phyloP scores from a whole-genome alignment of 2,888 invertebrate species.

The Mallateleia sp. region DNA sequence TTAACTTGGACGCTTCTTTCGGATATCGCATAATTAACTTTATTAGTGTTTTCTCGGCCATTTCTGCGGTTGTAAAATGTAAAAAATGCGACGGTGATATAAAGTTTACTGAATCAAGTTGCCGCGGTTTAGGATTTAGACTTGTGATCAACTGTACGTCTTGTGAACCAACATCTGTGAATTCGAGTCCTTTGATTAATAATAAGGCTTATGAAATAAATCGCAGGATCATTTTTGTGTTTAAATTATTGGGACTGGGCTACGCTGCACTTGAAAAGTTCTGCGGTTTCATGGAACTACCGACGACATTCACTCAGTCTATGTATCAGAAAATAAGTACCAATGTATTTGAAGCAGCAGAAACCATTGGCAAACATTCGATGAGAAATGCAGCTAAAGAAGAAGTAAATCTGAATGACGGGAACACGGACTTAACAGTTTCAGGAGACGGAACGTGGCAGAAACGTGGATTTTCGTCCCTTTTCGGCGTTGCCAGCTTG shows the following conservation, averaged over 20 bases:
- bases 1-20: background rate
- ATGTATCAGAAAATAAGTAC: background rate
- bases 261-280: background rate
- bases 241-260: background rate
- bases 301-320: background rate
- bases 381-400: background rate
- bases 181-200: constrained; percentile 1
- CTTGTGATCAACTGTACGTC: constrained; percentile 11
- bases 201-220: background rate
- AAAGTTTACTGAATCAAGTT: constrained; percentile 47
- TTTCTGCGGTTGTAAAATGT: constrained; percentile 57
- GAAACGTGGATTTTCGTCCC: too few relatives aligned
- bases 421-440: background rate
- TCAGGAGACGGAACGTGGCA: background rate
- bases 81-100: constrained; percentile 58
- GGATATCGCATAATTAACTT: constrained; percentile 39
- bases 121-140: constrained; percentile 59
- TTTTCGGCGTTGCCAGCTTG: too few relatives aligned
- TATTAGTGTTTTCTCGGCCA: constrained; percentile 60
- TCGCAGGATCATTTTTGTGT: background rate
- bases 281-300: constrained; percentile 1
- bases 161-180: background rate
- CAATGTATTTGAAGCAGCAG: background rate
- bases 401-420: background rate
- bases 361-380: too few relatives aligned